Conservation (phyloP, 2,888 invertebrate species). For the Sericinus montela region DNA sequence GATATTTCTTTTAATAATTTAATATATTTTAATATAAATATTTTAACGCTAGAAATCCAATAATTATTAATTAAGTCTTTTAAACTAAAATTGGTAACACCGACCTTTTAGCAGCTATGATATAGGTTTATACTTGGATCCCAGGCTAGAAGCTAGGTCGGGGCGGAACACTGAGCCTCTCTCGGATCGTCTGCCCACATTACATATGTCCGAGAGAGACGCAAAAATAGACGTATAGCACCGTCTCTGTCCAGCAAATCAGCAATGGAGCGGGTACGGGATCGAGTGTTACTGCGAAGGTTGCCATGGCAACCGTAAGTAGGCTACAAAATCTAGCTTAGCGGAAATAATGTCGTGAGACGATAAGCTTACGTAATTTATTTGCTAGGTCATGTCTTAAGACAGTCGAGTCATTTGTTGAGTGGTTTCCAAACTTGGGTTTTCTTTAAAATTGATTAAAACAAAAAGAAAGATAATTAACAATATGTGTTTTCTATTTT, state of each 20-base stretch:
- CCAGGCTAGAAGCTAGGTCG: conserved; percentile 12
- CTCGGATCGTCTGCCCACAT: conserved; percentile 6
- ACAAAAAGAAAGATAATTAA: too few relatives aligned
- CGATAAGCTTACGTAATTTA: not conserved
- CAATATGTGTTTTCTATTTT: too few relatives aligned
- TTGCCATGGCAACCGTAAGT: conserved; percentile 13
- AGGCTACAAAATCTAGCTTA: conserved; percentile 10
- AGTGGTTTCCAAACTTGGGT: too few relatives aligned
- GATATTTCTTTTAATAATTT: too few relatives aligned
- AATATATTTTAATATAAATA: too few relatives aligned
- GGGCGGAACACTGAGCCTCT: conserved; percentile 5
- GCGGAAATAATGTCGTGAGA: not conserved
- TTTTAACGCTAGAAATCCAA: too few relatives aligned
- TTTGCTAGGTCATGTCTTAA: too few relatives aligned
- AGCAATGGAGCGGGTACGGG: conserved; percentile 2
- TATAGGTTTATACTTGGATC: conserved; percentile 5
- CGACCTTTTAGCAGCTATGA: not conserved
- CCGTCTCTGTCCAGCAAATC: not conserved
- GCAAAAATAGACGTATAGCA: not conserved
- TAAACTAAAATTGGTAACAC: not conserved
- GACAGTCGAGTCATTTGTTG: too few relatives aligned
- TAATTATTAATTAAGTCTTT: not conserved
- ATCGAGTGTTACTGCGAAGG: conserved; percentile 11
- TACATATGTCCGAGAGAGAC: conserved; percentile 3
- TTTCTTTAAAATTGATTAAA: too few relatives aligned